Conservation (phyloP, 2,797 vertebrate species). For the Prunella strophiata region DNA sequence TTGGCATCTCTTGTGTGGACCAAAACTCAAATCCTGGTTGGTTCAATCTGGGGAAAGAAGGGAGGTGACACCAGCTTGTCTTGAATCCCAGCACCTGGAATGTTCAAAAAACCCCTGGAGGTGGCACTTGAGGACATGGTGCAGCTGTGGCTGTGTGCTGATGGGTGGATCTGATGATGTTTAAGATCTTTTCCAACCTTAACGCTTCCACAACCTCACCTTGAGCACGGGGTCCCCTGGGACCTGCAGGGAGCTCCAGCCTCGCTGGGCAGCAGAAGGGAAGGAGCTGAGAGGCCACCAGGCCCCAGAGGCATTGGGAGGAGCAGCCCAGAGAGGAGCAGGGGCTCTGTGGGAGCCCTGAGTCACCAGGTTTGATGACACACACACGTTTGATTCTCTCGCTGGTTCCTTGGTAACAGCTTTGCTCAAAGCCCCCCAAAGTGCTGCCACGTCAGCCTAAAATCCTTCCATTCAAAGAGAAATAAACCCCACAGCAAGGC, state of each 20-base stretch:
- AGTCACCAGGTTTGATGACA: neutral
- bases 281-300: neutral
- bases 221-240: rapidly evolving
- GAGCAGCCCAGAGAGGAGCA: neutral
- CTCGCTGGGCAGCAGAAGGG: neutral
- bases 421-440: neutral
- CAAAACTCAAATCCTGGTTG: neutral
- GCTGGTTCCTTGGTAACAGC: constrained; percentile 26
- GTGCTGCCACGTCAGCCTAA: neutral
- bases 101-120: neutral
- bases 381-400: neutral
- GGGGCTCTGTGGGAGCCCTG: neutral
- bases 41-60: neutral
- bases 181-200: neutral
- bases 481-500: neutral
- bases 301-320: neutral
- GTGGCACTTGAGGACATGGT: neutral
- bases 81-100: neutral
- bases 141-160: neutral
- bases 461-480: neutral
- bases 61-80: neutral
- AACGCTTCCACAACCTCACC: rapidly evolving
- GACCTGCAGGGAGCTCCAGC: neutral
- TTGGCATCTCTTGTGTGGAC: rapidly evolving
- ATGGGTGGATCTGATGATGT: neutral